Evolutionary conservation across 2,797 vertebrate genomes (phyloP).

Genomic region (Crax fasciolata): DNA sequence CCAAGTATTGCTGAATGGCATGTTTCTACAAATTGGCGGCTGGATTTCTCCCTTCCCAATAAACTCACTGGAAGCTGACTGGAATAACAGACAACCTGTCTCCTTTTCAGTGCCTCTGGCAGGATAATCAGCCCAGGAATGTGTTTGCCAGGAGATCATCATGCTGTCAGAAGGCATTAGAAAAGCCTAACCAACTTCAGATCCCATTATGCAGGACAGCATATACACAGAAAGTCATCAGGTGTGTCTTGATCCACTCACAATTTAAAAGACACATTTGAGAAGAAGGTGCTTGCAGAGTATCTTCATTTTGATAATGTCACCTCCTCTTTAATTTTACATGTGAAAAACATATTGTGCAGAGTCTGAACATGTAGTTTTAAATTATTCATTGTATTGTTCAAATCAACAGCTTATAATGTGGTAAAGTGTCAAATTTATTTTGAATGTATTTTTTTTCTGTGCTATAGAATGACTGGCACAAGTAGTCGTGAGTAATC

Average conservation of each 20-base stretch:
- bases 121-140: not conserved
- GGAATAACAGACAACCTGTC: not conserved
- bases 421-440: not conserved
- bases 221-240: fast-evolving
- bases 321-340: not conserved
- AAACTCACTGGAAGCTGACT: not conserved
- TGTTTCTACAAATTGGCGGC: fast-evolving
- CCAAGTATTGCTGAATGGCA: fast-evolving
- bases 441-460: not conserved
- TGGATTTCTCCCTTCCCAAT: not conserved
- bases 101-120: not conserved
- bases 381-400: not conserved
- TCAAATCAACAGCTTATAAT: not conserved
- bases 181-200: not conserved
- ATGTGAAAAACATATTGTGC: fast-evolving
- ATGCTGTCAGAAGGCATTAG: not conserved
- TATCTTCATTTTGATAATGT: not conserved
- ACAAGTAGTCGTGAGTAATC: fast-evolving
- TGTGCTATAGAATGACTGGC: not conserved
- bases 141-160: not conserved
- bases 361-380: not conserved
- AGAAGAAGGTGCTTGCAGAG: not conserved
- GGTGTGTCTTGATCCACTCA: not conserved
- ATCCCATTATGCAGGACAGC: not conserved
- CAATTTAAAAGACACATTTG: not conserved